Percentiles rank a stretch among this genome's conserved stretches.
phyloP scores from a whole-genome alignment of 2,888 invertebrate genomes.

The Aelia acuminata region DNA sequence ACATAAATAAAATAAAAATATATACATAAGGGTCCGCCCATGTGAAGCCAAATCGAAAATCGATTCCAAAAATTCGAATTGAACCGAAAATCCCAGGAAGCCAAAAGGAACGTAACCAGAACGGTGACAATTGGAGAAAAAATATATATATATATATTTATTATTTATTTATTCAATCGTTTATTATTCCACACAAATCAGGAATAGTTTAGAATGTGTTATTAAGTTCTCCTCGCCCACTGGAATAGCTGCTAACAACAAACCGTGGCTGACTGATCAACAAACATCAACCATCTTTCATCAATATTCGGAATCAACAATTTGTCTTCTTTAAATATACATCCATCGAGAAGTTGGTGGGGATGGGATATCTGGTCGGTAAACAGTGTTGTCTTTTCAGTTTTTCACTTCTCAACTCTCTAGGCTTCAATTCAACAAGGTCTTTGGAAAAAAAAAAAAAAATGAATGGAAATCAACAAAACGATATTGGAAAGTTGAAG shows the following conservation, averaged over 20 bases:
- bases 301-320: conserved; percentile 5
- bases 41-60: too few relatives aligned
- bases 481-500: neutral
- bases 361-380: neutral
- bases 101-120: too few relatives aligned
- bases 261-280: neutral
- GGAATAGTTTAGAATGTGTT: neutral
- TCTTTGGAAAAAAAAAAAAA: neutral
- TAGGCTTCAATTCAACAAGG: neutral
- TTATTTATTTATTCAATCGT: too few relatives aligned
- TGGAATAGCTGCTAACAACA: neutral
- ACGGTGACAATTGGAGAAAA: too few relatives aligned
- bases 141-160: too few relatives aligned
- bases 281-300: neutral
- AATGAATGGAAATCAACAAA: neutral
- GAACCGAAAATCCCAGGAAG: too few relatives aligned
- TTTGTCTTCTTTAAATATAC: conserved; percentile 11
- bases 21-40: too few relatives aligned
- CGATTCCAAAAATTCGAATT: too few relatives aligned
- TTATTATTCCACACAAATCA: too few relatives aligned
- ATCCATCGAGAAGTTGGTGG: neutral
- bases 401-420: neutral
- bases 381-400: neutral
- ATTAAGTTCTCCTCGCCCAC: neutral
- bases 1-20: too few relatives aligned